Evolutionary conservation across 2,888 invertebrate genomes (phyloP).

Genomic region (Zeuzera pyrina): DNA sequence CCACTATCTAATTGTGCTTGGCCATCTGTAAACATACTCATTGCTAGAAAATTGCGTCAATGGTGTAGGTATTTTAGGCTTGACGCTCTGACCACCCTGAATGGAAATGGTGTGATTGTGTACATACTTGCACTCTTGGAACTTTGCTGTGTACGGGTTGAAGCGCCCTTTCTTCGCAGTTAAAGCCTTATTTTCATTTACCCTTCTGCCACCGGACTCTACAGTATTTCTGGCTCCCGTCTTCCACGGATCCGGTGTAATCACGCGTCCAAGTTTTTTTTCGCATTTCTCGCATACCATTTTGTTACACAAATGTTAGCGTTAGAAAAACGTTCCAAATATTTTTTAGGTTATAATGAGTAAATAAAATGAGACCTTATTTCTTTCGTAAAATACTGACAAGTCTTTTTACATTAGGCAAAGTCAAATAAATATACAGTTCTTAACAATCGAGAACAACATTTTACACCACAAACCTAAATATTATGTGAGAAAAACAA

Average conservation of each 20-base stretch:
- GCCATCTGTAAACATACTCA: too few species aligned
- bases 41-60: too few species aligned
- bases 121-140: constrained; percentile 80
- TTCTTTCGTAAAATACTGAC: neutral
- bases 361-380: constrained; percentile 1
- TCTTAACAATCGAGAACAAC: too few species aligned
- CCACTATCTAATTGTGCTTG: too few species aligned
- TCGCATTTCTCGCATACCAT: constrained; percentile 96
- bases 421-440: too few species aligned
- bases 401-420: neutral
- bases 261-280: constrained; percentile 92
- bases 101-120: too few species aligned
- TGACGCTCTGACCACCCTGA: too few species aligned
- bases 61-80: too few species aligned
- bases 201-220: constrained; percentile 90
- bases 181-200: constrained; percentile 96
- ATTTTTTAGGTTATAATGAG: neutral
- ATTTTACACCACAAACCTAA: too few species aligned
- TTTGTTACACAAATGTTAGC: too few species aligned
- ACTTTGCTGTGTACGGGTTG: constrained; percentile 85
- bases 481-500: too few species aligned
- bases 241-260: constrained; percentile 98
- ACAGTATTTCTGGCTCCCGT: constrained; percentile 92
- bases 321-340: constrained; percentile 1
- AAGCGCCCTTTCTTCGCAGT: constrained; percentile 87